A percentile compares a stretch with the other conserved stretches of the same genome.
These are phyloP conservation scores for Periophthalmus magnuspinnatus DNA, from an alignment of 2,797 vertebrate species.

Conservation along the genomic window DNA sequence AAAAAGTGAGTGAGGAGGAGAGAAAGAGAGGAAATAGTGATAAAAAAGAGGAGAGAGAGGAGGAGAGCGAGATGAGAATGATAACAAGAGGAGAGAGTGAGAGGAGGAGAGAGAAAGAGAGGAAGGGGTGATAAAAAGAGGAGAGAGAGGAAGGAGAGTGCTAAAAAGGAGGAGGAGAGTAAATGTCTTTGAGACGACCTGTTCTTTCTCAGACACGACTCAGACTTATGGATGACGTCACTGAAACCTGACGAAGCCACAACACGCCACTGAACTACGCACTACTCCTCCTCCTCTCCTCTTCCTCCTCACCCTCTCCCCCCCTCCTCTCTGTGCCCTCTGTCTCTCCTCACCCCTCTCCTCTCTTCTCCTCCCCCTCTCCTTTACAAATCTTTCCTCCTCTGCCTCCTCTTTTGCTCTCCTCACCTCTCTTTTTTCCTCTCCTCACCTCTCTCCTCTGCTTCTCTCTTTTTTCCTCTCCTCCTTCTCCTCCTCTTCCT, in stretches of 20 bases:
- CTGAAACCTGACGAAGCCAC: slow-evolving; percentile 49
- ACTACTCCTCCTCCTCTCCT: neutral
- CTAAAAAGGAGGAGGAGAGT: neutral
- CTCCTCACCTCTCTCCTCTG: too few relatives aligned
- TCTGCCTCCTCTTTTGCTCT: too few relatives aligned
- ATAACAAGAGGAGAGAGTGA: neutral
- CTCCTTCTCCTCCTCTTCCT: too few relatives aligned
- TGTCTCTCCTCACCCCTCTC: neutral
- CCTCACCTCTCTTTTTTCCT: too few relatives aligned
- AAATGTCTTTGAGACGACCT: slow-evolving; percentile 72
- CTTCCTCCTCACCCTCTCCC: neutral
- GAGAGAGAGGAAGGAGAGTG: neutral
- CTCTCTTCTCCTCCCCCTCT: neutral
- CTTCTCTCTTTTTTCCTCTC: too few relatives aligned
- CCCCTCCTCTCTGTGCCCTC: neutral
- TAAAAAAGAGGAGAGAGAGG: neutral
- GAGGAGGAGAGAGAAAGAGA: too few relatives aligned
- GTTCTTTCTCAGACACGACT: slow-evolving; percentile 55
- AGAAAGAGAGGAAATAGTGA: neutral
- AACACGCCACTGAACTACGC: slow-evolving; percentile 13
- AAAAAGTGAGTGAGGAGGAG: neutral
- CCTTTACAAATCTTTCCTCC: neutral
- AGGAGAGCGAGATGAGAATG: too few relatives aligned
- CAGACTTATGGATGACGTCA: slow-evolving; percentile 62
- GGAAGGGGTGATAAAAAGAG: neutral